A percentile compares a stretch with the other conserved stretches of the same genome.
phyloP scores from a whole-genome alignment of 2,113 vertebrate species.

The Oenanthe oenanthe region DNA sequence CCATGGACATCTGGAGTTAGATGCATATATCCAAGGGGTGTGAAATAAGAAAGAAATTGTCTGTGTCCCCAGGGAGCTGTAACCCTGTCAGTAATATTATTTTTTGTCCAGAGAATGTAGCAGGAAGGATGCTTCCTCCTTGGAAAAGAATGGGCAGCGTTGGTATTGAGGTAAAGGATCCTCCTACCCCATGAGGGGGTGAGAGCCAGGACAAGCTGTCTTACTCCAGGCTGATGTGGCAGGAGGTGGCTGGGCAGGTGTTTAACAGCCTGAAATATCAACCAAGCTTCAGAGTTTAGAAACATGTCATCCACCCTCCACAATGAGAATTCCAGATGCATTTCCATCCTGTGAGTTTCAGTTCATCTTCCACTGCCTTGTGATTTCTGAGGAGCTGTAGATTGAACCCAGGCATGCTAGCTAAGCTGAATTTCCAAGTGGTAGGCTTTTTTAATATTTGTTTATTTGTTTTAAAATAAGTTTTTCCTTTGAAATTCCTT shows the following conservation, averaged over 20 bases:
- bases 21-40: background rate
- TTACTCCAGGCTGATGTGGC: background rate
- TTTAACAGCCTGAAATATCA: background rate
- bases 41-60: background rate
- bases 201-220: background rate
- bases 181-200: fast-evolving
- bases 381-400: conserved; percentile 32
- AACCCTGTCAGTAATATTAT: background rate
- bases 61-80: background rate
- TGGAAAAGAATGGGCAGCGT: fast-evolving
- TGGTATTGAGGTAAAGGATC: background rate
- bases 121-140: background rate
- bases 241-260: background rate
- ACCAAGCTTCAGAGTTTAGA: background rate
- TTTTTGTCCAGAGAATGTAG: background rate
- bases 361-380: conserved; percentile 16
- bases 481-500: background rate
- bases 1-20: background rate
- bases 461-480: background rate
- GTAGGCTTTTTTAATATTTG: background rate
- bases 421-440: background rate
- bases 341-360: conserved; percentile 7
- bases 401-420: conserved; percentile 27
- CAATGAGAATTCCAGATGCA: conserved; percentile 18
- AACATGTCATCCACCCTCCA: background rate